Evolutionary conservation across 2,797 vertebrate genomes (phyloP).

Genomic region (Harpagifer antarcticus): DNA sequence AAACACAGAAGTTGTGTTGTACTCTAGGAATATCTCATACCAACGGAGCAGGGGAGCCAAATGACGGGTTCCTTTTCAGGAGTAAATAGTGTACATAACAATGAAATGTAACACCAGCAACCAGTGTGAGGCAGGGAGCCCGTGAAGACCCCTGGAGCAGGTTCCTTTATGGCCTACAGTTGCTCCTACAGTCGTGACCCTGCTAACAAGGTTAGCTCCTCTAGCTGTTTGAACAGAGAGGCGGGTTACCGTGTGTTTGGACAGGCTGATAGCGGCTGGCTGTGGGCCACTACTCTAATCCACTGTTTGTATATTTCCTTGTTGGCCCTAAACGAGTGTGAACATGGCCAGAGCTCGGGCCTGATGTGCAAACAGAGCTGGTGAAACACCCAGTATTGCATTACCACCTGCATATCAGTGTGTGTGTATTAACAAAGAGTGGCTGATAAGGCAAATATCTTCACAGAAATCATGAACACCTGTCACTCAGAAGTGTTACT

Average conservation of each 20-base stretch:
- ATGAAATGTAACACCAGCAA: background rate
- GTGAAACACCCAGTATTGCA: constrained; percentile 60
- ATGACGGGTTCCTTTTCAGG: background rate
- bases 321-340: constrained; percentile 71
- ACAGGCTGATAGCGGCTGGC: constrained; percentile 75
- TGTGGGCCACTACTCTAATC: constrained; percentile 67
- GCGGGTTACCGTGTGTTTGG: constrained; percentile 74
- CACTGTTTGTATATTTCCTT: constrained; percentile 76
- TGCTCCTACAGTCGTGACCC: background rate
- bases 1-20: background rate
- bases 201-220: constrained; percentile 42
- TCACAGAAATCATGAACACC: background rate
- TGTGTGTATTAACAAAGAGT: constrained; percentile 21
- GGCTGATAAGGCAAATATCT: background rate
- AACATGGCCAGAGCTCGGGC: constrained; percentile 51
- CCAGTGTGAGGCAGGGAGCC: background rate
- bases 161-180: constrained; percentile 1
- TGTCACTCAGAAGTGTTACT: background rate
- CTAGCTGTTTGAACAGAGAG: constrained; percentile 62
- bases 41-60: background rate
- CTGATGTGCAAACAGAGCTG: constrained; percentile 70
- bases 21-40: background rate
- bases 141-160: background rate
- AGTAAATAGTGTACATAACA: background rate
- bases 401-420: constrained; percentile 49